Evolutionary conservation across 2,888 invertebrate species (phyloP).

Genomic region (Sphecodes monilicornis): DNA sequence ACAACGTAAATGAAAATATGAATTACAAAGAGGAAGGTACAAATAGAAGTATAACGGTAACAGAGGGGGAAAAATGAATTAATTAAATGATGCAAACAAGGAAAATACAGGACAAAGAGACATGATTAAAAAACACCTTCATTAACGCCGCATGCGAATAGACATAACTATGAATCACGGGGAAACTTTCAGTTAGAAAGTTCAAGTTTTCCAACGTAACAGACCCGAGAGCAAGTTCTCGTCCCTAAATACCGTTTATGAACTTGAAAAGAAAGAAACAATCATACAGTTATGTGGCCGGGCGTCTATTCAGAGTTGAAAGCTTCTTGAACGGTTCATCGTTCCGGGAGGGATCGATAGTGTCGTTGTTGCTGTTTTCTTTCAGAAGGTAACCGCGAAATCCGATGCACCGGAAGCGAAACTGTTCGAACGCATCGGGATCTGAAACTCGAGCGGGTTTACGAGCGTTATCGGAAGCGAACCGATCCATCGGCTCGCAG

Average conservation of each 20-base stretch:
- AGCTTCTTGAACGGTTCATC: slow-evolving; percentile 25
- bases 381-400: background rate
- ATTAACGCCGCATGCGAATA: too few species aligned
- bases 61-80: background rate
- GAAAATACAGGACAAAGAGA: background rate
- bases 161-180: background rate
- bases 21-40: background rate
- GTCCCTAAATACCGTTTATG: slow-evolving; percentile 2
- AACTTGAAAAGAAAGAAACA: background rate
- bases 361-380: slow-evolving; percentile 25
- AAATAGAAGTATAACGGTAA: background rate
- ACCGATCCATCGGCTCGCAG: slow-evolving; percentile 1
- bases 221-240: background rate
- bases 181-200: background rate
- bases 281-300: background rate
- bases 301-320: slow-evolving; percentile 16
- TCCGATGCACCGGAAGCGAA: background rate
- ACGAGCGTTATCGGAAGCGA: slow-evolving; percentile 20
- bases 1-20: too few species aligned
- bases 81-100: background rate
- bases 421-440: background rate
- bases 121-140: background rate
- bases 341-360: slow-evolving; percentile 34
- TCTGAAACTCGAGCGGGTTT: slow-evolving; percentile 14
- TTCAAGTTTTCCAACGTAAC: slow-evolving; percentile 2